phyloP scores from a whole-genome alignment of 2,797 vertebrate species.

The Crax fasciolata region DNA sequence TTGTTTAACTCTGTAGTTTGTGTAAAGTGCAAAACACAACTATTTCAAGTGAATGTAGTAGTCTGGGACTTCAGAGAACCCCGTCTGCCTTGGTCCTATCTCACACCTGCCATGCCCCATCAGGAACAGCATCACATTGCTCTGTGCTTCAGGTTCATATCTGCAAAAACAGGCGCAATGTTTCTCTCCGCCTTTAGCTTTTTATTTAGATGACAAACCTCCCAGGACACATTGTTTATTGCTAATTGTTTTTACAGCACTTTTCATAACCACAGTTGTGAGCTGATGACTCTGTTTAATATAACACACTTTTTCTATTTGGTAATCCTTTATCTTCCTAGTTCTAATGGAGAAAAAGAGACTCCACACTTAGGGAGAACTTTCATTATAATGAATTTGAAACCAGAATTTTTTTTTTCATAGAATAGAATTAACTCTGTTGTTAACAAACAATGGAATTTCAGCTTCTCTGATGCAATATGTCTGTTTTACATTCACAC shows the following conservation, averaged over 20 bases:
- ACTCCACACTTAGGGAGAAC: background rate
- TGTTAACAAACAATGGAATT: background rate
- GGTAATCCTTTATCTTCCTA: background rate
- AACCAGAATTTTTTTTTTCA: background rate
- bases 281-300: background rate
- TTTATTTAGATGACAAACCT: background rate
- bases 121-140: background rate
- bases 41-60: background rate
- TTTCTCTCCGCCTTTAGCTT: background rate
- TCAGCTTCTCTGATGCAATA: background rate
- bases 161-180: background rate
- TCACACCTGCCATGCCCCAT: background rate
- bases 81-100: background rate
- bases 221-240: background rate
- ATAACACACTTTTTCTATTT: background rate
- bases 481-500: background rate
- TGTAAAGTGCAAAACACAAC: background rate
- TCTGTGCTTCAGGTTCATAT: background rate
- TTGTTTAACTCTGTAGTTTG: background rate
- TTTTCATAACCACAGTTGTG: background rate
- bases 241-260: background rate
- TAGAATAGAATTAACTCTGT: background rate
- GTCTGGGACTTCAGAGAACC: background rate
- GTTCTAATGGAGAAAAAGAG: background rate
- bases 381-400: background rate